These are phyloP conservation scores for Drosophila chauvacae DNA, from an alignment of 1,140 invertebrate species.

Conservation along the genomic window DNA sequence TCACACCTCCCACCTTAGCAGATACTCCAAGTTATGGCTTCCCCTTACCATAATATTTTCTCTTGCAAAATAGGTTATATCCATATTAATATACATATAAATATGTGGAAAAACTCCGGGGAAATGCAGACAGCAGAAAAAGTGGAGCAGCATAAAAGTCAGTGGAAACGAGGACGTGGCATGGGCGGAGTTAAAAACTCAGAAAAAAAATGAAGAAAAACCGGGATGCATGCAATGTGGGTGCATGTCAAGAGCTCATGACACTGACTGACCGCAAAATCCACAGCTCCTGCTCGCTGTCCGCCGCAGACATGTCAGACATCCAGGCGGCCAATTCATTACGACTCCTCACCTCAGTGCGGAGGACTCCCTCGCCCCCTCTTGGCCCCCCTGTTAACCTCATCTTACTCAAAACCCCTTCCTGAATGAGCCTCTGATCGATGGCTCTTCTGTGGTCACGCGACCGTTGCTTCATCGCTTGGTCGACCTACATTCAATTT, in stretches of 20 bases:
- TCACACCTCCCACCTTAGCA: neutral
- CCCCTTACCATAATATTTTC: neutral
- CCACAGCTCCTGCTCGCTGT: constrained; percentile 11
- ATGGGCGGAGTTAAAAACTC: neutral
- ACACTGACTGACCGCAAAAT: constrained; percentile 58
- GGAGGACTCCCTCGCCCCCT: neutral
- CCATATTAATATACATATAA: constrained; percentile 13
- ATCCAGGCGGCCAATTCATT: constrained; percentile 70
- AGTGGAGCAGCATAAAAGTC: constrained; percentile 24
- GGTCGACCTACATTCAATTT: constrained; percentile 80
- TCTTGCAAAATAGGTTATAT: constrained; percentile 38
- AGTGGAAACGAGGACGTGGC: neutral
- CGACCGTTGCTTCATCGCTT: constrained; percentile 52
- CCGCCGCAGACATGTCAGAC: constrained; percentile 57
- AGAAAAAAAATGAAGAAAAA: neutral
- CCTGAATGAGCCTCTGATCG: constrained; percentile 63
- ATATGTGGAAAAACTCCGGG: constrained; percentile 1
- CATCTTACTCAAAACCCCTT: constrained; percentile 3
- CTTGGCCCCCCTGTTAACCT: neutral
- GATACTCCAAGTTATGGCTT: neutral
- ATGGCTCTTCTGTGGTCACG: constrained; percentile 75
- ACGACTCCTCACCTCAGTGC: constrained; percentile 35
- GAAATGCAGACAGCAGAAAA: constrained; percentile 18
- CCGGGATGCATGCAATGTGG: constrained; percentile 19
- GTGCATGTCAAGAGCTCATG: constrained; percentile 60